Percentiles rank a stretch among this genome's conserved stretches.
Evolutionary conservation across 2,797 vertebrate species (phyloP).

Genomic region (Sparus aurata): DNA sequence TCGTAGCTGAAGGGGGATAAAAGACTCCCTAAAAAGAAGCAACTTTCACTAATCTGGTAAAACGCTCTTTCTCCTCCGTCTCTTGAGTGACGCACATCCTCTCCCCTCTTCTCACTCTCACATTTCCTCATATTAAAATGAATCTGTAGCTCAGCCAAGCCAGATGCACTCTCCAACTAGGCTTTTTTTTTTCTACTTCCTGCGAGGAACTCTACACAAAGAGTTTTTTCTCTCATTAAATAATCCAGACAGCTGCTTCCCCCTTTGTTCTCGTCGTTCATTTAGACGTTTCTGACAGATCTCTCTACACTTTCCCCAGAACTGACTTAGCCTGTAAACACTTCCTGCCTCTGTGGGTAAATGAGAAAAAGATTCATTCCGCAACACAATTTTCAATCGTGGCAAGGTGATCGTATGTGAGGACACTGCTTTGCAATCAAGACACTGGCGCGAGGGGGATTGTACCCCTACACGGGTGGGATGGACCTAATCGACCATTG

Average conservation of each 20-base stretch:
- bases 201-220: slow-evolving; percentile 51
- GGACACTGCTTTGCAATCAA: slow-evolving; percentile 64
- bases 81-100: slow-evolving; percentile 73
- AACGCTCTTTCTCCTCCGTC: slow-evolving; percentile 57
- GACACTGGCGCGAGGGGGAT: slow-evolving; percentile 43
- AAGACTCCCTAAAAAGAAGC: slow-evolving; percentile 54
- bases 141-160: slow-evolving; percentile 74
- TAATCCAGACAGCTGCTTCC: slow-evolving; percentile 72
- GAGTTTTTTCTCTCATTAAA: slow-evolving; percentile 59
- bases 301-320: slow-evolving; percentile 16
- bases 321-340: slow-evolving; percentile 13
- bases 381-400: slow-evolving; percentile 36
- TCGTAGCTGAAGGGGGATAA: slow-evolving; percentile 38
- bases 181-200: slow-evolving; percentile 20
- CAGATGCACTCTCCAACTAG: slow-evolving; percentile 75
- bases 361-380: slow-evolving; percentile 36
- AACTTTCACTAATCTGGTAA: slow-evolving; percentile 61
- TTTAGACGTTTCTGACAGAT: slow-evolving; percentile 55
- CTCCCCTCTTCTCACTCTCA: slow-evolving; percentile 47
- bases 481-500: slow-evolving; percentile 69
- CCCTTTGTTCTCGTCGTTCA: slow-evolving; percentile 49
- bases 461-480: slow-evolving; percentile 62
- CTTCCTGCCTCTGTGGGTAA: slow-evolving; percentile 23
- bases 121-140: slow-evolving; percentile 74
- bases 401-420: slow-evolving; percentile 48